Percentiles rank a stretch among this genome's conserved stretches.
phyloP scores from a whole-genome alignment of 2,797 vertebrate genomes.

The Alca torda region DNA sequence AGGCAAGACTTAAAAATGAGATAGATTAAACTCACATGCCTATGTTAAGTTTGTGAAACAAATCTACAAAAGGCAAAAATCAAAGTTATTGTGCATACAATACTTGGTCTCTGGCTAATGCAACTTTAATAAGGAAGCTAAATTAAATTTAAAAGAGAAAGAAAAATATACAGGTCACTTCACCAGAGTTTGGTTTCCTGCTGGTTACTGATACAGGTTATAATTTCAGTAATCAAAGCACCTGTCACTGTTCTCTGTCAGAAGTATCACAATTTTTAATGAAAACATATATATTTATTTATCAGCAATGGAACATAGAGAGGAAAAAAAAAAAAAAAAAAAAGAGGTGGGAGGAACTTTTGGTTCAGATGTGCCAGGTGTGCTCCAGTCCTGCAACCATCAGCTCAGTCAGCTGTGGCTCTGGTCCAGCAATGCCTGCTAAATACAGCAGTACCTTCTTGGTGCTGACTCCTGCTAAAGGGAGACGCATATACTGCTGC shows the following conservation, averaged over 20 bases:
- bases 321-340: neutral
- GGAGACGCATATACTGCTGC: neutral
- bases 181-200: neutral
- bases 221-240: neutral
- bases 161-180: neutral
- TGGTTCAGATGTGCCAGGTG: neutral
- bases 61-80: neutral
- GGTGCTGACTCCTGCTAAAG: neutral
- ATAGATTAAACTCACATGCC: neutral
- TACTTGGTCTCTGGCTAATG: neutral
- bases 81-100: neutral
- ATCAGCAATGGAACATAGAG: neutral
- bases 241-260: neutral
- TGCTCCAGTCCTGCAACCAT: neutral
- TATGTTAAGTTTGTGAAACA: neutral
- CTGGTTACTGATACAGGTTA: neutral
- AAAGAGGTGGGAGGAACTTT: rapidly evolving
- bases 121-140: neutral
- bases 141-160: neutral
- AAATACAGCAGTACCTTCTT: neutral
- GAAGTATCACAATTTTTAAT: neutral
- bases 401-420: neutral
- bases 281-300: neutral
- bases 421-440: neutral
- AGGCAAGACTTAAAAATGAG: neutral